These are phyloP conservation scores for Alitta virens DNA, from an alignment of 2,888 invertebrate genomes.

Conservation along the genomic window DNA sequence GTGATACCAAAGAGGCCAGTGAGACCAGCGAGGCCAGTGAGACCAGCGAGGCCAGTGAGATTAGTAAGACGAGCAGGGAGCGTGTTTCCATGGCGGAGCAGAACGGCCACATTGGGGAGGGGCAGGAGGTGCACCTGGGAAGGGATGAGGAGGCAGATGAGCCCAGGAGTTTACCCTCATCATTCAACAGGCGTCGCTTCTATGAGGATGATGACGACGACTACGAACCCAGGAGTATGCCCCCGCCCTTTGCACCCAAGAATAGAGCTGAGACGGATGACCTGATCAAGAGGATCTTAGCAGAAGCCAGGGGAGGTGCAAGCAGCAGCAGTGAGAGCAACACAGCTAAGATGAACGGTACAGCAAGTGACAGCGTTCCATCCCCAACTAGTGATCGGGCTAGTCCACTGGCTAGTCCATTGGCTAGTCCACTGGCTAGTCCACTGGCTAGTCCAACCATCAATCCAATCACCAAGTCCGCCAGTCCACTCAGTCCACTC, in stretches of 20 bases:
- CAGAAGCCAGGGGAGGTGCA: slow-evolving; percentile 11
- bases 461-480: not conserved
- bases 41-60: too few species aligned
- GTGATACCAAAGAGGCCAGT: too few species aligned
- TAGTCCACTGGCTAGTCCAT: not conserved
- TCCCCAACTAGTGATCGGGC: not conserved
- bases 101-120: too few species aligned
- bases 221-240: not conserved
- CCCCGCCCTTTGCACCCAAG: not conserved
- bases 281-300: slow-evolving; percentile 22
- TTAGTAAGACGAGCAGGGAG: too few species aligned
- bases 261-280: slow-evolving; percentile 15
- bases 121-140: too few species aligned
- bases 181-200: too few species aligned
- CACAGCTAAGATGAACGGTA: not conserved
- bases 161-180: too few species aligned
- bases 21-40: too few species aligned
- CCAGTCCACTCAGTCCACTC: not conserved
- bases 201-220: not conserved
- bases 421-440: not conserved
- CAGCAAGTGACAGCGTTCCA: not conserved
- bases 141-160: not conserved
- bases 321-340: not conserved
- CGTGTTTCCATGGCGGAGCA: too few species aligned
- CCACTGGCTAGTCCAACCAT: not conserved